These are phyloP conservation scores for Octodon degus DNA, from an alignment of 2,113 vertebrate genomes.

Conservation along the genomic window DNA sequence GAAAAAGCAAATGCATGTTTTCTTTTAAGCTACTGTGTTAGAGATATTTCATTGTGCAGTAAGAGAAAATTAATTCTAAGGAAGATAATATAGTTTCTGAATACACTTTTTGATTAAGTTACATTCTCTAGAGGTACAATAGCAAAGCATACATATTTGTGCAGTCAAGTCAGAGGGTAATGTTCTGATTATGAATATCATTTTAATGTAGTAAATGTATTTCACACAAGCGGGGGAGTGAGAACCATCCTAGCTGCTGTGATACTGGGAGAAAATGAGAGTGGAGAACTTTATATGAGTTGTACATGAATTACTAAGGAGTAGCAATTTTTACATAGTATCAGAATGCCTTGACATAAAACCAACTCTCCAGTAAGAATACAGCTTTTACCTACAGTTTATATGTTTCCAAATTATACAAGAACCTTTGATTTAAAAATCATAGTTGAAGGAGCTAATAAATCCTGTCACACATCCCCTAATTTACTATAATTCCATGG, in stretches of 20 bases:
- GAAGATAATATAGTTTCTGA: background rate
- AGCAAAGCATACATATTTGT: background rate
- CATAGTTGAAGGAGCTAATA: background rate
- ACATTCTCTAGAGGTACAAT: background rate
- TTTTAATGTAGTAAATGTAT: background rate
- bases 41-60: background rate
- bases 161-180: background rate
- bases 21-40: background rate
- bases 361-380: background rate
- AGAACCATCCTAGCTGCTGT: accelerated
- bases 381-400: background rate
- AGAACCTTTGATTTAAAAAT: background rate
- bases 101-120: background rate
- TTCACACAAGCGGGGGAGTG: background rate
- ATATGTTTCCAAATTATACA: background rate
- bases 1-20: background rate
- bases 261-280: too few relatives aligned
- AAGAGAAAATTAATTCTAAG: background rate
- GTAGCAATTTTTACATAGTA: background rate
- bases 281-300: background rate
- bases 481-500: background rate
- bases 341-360: background rate
- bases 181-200: background rate
- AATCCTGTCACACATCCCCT: too few relatives aligned
- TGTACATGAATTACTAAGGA: too few relatives aligned